Conservation (phyloP, 2,113 vertebrate genomes). For the Lipotes vexillifer region DNA sequence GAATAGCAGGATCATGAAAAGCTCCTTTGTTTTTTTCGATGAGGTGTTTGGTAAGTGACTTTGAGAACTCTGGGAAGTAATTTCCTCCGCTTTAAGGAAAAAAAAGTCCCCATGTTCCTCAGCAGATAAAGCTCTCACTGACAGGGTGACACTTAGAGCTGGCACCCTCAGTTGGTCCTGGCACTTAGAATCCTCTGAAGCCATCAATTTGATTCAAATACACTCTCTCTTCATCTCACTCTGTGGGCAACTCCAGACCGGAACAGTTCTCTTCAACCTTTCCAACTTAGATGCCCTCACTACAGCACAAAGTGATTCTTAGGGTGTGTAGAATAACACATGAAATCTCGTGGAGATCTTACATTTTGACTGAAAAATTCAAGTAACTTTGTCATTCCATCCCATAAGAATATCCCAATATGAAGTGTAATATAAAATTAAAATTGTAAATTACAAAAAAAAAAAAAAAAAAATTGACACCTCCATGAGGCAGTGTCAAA, state of each 20-base stretch:
- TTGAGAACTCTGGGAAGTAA: not conserved
- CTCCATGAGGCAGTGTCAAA: too few species aligned
- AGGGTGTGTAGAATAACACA: too few species aligned
- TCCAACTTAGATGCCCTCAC: not conserved
- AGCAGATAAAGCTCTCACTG: too few species aligned
- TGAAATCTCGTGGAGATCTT: not conserved
- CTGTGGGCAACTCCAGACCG: not conserved
- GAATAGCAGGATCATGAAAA: not conserved
- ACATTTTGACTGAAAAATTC: not conserved
- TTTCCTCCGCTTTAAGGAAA: not conserved
- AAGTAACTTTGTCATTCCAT: not conserved
- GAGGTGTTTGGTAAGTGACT: not conserved
- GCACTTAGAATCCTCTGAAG: too few species aligned
- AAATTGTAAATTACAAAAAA: not conserved
- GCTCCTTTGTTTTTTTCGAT: not conserved
- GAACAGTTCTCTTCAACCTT: not conserved
- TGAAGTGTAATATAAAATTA: not conserved
- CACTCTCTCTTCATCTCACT: not conserved
- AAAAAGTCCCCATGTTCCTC: not conserved
- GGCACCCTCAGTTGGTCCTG: not conserved
- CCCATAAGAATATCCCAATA: not conserved
- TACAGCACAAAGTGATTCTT: fast-evolving
- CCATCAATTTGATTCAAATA: not conserved
- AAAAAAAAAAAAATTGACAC: not conserved
- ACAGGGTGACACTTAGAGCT: too few species aligned